These are phyloP conservation scores for silkworm (Bombyx mori) DNA, from an alignment of 1,140 invertebrate genomes.

Conservation along the genomic window DNA sequence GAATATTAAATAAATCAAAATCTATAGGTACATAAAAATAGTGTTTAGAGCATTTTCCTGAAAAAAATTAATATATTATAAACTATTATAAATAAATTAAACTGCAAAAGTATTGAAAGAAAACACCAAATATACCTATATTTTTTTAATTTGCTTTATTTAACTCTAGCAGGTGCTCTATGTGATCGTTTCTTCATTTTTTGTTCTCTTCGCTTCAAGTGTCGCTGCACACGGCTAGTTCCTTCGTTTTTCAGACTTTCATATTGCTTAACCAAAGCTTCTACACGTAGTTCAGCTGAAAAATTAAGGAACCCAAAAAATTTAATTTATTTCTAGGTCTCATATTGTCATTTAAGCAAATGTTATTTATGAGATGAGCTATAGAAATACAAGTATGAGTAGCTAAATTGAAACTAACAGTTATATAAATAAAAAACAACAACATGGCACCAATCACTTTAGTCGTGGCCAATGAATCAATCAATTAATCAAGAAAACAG, in stretches of 20 bases:
- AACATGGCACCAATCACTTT: too few relatives aligned
- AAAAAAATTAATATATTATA: too few relatives aligned
- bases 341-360: background rate
- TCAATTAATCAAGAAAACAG: too few relatives aligned
- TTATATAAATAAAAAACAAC: too few relatives aligned
- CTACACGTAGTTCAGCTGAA: constrained; percentile 51
- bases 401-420: too few relatives aligned
- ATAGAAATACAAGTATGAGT: background rate
- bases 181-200: constrained; percentile 52
- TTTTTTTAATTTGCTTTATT: constrained; percentile 10
- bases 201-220: constrained; percentile 53
- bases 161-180: constrained; percentile 35
- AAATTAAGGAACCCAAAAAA: constrained; percentile 4
- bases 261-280: constrained; percentile 54
- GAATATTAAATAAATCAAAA: too few relatives aligned
- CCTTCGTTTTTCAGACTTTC: constrained; percentile 57
- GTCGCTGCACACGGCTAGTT: constrained; percentile 44
- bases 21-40: too few relatives aligned
- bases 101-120: background rate
- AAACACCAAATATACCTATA: background rate
- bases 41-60: too few relatives aligned
- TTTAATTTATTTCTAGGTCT: background rate
- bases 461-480: too few relatives aligned
- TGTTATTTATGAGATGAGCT: background rate
- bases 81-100: too few relatives aligned